These are phyloP conservation scores for Aplysia californica DNA, from an alignment of 1,140 invertebrate species.

Conservation along the genomic window DNA sequence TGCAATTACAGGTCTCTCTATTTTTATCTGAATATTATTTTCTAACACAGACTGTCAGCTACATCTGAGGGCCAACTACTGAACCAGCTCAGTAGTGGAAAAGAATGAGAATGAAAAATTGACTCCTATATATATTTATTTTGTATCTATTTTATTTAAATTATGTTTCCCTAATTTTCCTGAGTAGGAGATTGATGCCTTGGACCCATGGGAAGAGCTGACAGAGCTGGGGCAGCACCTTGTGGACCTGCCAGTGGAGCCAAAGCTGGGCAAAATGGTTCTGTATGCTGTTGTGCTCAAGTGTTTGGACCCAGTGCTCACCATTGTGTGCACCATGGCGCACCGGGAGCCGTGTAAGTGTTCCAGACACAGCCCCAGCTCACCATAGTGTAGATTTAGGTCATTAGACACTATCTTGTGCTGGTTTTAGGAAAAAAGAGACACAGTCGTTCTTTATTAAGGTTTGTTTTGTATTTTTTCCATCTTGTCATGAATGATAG, in stretches of 20 bases:
- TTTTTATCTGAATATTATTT: too few species aligned
- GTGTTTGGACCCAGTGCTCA: constrained; percentile 94
- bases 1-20: too few species aligned
- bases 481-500: neutral
- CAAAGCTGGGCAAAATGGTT: constrained; percentile 90
- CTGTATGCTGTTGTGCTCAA: constrained; percentile 90
- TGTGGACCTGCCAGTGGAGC: constrained; percentile 90
- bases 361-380: too few species aligned
- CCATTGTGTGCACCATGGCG: constrained; percentile 87
- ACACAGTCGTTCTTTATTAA: too few species aligned
- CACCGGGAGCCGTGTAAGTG: constrained; percentile 78
- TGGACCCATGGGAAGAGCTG: constrained; percentile 81
- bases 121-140: neutral
- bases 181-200: constrained; percentile 86
- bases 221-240: constrained; percentile 90
- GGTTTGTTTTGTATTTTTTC: neutral
- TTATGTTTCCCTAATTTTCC: too few species aligned
- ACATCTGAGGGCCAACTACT: too few species aligned
- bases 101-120: neutral
- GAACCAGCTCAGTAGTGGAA: too few species aligned
- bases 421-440: too few species aligned
- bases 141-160: neutral
- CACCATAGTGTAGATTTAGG: too few species aligned
- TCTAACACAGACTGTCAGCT: too few species aligned
- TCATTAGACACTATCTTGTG: too few species aligned